Conservation (phyloP, 2,797 vertebrate genomes). For the Manis pentadactyla region DNA sequence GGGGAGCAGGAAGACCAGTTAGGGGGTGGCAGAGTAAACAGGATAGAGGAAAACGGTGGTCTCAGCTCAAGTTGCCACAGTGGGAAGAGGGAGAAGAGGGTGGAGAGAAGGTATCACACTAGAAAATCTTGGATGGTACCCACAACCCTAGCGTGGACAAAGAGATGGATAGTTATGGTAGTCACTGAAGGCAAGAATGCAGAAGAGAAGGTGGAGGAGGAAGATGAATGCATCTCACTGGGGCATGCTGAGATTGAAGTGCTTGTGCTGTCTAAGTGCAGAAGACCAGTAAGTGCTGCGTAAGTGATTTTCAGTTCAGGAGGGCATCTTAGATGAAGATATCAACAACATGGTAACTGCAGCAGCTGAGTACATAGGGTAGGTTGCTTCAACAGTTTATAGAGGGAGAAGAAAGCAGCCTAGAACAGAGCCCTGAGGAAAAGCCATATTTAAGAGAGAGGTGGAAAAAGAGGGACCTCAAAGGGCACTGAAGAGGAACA, state of each 20-base stretch:
- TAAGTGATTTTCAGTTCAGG: not conserved
- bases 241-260: not conserved
- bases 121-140: not conserved
- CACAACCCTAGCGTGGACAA: not conserved
- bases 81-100: not conserved
- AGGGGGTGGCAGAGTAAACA: not conserved
- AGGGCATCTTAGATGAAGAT: not conserved
- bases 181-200: not conserved
- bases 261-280: not conserved
- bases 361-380: not conserved
- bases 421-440: not conserved
- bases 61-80: not conserved
- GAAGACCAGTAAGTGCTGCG: not conserved
- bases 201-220: not conserved
- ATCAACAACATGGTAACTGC: not conserved
- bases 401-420: not conserved
- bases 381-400: not conserved
- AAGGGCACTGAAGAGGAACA: not conserved
- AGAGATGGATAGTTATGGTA: not conserved
- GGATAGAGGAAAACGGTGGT: not conserved
- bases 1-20: not conserved
- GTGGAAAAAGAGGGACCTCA: too few relatives aligned
- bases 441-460: not conserved
- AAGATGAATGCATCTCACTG: not conserved
- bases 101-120: not conserved